Evolutionary conservation across 92 coral and sea anemone genomes (phyloP).

Genomic region (Zoanthus solanderi): DNA sequence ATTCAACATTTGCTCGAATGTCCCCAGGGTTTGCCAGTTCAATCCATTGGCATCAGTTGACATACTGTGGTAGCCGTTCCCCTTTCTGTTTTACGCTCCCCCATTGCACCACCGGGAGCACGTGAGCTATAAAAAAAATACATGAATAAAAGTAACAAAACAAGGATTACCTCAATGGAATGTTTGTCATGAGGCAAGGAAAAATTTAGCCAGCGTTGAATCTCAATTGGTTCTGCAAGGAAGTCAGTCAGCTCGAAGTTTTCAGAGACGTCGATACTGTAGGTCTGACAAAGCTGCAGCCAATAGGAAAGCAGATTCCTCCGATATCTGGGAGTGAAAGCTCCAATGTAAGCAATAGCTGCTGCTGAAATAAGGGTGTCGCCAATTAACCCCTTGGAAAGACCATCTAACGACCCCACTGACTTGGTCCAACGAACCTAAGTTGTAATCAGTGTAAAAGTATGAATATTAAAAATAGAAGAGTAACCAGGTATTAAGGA

Average conservation of each 20-base stretch:
- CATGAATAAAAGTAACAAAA: neutral
- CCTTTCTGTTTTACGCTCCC: neutral
- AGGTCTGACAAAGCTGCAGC: slow-evolving; percentile 75
- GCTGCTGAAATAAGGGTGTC: slow-evolving; percentile 90
- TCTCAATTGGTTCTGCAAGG: slow-evolving; percentile 88
- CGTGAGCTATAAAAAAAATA: neutral
- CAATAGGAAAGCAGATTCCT: slow-evolving; percentile 76
- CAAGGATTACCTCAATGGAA: slow-evolving; percentile 68
- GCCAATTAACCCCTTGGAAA: slow-evolving; percentile 77
- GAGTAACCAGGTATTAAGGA: too few species aligned
- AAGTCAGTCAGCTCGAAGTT: slow-evolving; percentile 89
- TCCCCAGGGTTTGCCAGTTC: neutral
- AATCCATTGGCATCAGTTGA: neutral
- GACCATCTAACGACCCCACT: slow-evolving; percentile 67
- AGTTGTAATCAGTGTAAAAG: neutral
- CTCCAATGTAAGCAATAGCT: slow-evolving; percentile 88
- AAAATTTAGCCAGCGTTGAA: slow-evolving; percentile 87
- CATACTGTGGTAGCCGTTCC: neutral
- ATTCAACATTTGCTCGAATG: neutral
- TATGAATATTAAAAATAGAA: too few species aligned
- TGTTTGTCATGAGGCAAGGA: slow-evolving; percentile 86
- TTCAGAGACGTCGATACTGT: slow-evolving; percentile 75
- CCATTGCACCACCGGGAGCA: too few species aligned
- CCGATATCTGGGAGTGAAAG: slow-evolving; percentile 84
- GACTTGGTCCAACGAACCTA: slow-evolving; percentile 92